Conservation (phyloP, 2,797 vertebrate genomes). For the Coregonus ussuriensis region DNA sequence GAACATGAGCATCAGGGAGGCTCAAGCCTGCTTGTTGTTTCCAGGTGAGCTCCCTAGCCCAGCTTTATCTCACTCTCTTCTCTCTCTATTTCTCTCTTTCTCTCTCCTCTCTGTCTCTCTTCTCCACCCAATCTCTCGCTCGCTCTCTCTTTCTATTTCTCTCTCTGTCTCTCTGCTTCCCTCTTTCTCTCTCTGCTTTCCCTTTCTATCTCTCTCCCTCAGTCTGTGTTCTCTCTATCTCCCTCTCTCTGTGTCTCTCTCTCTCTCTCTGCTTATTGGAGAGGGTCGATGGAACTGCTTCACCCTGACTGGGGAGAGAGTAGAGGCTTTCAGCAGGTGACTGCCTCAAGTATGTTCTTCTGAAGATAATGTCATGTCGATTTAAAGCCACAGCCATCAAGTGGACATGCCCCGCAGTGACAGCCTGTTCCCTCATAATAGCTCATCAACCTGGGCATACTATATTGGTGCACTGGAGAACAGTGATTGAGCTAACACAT, state of each 20-base stretch:
- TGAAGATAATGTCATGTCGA: conserved; percentile 33
- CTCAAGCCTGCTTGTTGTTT: conserved; percentile 61
- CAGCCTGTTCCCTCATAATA: conserved; percentile 11
- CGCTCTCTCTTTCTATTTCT: background rate
- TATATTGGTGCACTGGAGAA: background rate
- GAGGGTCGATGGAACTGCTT: conserved; percentile 49
- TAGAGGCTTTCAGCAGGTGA: conserved; percentile 8
- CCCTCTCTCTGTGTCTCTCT: background rate
- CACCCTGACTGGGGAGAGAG: conserved; percentile 14
- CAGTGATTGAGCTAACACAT: background rate
- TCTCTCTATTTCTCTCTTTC: background rate
- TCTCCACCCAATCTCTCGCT: background rate
- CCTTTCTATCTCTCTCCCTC: background rate
- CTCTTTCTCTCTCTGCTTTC: background rate
- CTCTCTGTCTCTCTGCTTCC: background rate
- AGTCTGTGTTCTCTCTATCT: background rate
- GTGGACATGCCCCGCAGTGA: conserved; percentile 14
- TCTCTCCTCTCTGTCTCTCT: background rate
- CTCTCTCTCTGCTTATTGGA: conserved; percentile 25
- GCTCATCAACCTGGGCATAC: background rate
- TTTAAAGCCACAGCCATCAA: conserved; percentile 18
- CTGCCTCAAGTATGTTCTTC: conserved; percentile 21
- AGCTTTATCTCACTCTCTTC: conserved; percentile 19
- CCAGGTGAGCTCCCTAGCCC: conserved; percentile 65
- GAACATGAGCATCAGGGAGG: conserved; percentile 61